Evolutionary conservation across 1,140 invertebrate species (phyloP), one percentile per base, ranked within the genome.

Genomic region (Caenorhabditis tropicalis): DNA sequence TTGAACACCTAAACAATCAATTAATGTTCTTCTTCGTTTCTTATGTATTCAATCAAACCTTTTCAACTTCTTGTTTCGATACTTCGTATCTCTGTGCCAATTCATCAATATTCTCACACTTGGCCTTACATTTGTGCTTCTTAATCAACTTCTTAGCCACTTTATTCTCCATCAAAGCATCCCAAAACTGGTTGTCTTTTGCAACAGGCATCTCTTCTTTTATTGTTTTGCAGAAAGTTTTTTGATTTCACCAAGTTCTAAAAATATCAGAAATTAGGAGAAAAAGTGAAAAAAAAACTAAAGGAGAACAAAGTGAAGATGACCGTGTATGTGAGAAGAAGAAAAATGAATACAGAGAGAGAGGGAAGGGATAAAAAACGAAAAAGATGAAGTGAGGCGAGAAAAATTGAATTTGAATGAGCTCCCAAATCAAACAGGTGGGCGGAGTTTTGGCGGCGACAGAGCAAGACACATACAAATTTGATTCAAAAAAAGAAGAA

Each of bases 161-260:
- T 39, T 86, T 86, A 48, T 86, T 85, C 15, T 84, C 82, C 48
- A 86, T 43, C 31, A 86, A 84, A 27, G 85, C 82, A 74, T 84
- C 79, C 85, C 85, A 86, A 65, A 86, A 86, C 39, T 86, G 56
- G 27, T 58, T 60, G 53, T 86, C 85, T 79, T 86, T 86, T 33
- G 74, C 82, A 27, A 49, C 80, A 19, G 79, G 79, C 83, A 84
- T 84, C 7, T 65, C 15, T 43, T 12, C 12, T 43, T 6, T 43
- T 43, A 5, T 43, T 43, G 5, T 43, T 43, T 43, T 43, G 5
- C 39, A 43, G 12, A 19, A 33, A 36, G 7, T 19, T 9, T 65
- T 65, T 65, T 16, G 65, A 21, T 43, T 46, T 15, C 12, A 43
- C 4, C 19, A 58, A 29, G 24, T 27, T 65, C 12, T 16, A 27